A percentile compares a stretch with the other conserved stretches of the same genome.
Conservation (phyloP, 2,888 invertebrate species). For the Polylopha cassiicola region DNA sequence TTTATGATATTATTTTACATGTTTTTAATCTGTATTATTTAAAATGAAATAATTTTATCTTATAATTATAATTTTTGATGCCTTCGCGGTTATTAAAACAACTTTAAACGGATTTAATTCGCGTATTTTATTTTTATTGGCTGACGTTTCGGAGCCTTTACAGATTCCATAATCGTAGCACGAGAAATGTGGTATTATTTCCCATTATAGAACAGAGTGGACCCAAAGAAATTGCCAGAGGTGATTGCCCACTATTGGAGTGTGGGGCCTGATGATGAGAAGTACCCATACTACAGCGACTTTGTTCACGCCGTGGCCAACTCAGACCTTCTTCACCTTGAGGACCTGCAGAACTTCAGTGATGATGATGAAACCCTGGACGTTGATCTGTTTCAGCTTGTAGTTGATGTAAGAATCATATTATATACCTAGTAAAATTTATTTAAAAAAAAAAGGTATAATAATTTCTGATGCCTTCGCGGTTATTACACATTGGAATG, state of each 20-base stretch:
- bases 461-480: too few species aligned
- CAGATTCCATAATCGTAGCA: too few species aligned
- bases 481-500: too few species aligned
- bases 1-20: too few species aligned
- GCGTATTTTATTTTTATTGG: too few species aligned
- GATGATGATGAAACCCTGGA: constrained; percentile 42
- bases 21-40: too few species aligned
- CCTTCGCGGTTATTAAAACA: too few species aligned
- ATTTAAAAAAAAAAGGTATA: not conserved
- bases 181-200: not conserved
- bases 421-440: not conserved
- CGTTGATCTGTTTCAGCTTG: constrained; percentile 57
- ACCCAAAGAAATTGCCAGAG: constrained; percentile 38
- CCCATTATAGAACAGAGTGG: constrained; percentile 44
- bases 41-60: too few species aligned
- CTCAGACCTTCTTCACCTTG: constrained; percentile 53
- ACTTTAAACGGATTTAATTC: too few species aligned
- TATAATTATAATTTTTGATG: too few species aligned
- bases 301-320: constrained; percentile 59
- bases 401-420: constrained; percentile 52
- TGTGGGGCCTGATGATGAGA: constrained; percentile 35
- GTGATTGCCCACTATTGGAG: constrained; percentile 53
- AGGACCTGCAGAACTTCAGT: constrained; percentile 49
- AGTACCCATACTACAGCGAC: constrained; percentile 51
- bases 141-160: too few species aligned